phyloP scores from a whole-genome alignment of 1,140 invertebrate genomes.

The Condylostylus longicornis region DNA sequence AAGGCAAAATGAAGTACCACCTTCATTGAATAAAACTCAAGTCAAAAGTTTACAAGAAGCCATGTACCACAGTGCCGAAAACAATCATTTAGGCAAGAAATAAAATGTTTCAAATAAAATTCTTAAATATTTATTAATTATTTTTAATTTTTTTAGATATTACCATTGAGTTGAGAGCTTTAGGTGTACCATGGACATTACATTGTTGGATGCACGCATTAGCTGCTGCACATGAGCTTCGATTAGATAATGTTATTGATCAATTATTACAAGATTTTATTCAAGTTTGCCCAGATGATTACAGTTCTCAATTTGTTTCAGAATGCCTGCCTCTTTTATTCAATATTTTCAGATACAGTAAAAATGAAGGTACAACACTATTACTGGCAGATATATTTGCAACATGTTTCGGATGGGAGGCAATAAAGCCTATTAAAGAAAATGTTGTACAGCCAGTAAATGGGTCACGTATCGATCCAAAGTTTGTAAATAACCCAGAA shows the following conservation, averaged over 20 bases:
- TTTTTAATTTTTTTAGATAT: constrained; percentile 44
- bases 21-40: constrained; percentile 61
- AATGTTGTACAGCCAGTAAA: constrained; percentile 46
- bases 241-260: constrained; percentile 73
- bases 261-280: constrained; percentile 80
- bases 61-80: constrained; percentile 84
- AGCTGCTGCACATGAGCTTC: constrained; percentile 64
- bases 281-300: constrained; percentile 71
- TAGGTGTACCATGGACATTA: constrained; percentile 75
- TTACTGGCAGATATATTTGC: constrained; percentile 78
- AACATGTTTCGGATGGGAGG: constrained; percentile 74
- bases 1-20: constrained; percentile 30
- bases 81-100: constrained; percentile 63
- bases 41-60: constrained; percentile 75
- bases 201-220: constrained; percentile 87
- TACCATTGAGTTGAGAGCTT: constrained; percentile 63
- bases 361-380: constrained; percentile 79
- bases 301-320: constrained; percentile 74
- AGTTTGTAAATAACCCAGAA: constrained; percentile 85
- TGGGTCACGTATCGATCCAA: constrained; percentile 69
- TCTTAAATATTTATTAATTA: not conserved
- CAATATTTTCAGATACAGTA: constrained; percentile 78
- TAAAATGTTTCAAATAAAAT: not conserved
- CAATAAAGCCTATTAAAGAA: constrained; percentile 62
- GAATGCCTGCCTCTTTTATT: constrained; percentile 79